A percentile compares a stretch with the other conserved stretches of the same genome.
phyloP scores from a whole-genome alignment of 2,888 invertebrate species.

The Ceramica pisi region DNA sequence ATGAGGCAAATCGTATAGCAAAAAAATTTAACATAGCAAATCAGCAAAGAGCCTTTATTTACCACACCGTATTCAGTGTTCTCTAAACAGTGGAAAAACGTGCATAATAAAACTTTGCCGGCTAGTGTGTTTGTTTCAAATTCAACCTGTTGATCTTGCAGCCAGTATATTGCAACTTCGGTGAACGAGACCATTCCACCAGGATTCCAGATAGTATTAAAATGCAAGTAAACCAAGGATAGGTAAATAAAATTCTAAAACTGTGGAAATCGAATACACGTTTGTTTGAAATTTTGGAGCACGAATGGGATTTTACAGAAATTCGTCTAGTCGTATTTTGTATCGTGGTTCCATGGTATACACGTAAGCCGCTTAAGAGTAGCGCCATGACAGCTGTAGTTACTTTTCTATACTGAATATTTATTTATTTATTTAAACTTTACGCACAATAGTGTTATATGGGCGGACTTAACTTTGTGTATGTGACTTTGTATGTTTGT shows the following conservation, averaged over 20 bases:
- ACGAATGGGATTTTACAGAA: not conserved
- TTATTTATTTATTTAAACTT: too few species aligned
- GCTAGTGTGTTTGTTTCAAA: constrained; percentile 36
- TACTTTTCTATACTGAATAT: not conserved
- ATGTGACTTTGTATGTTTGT: too few species aligned
- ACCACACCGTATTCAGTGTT: not conserved
- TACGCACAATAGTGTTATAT: too few species aligned
- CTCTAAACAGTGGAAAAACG: constrained; percentile 9
- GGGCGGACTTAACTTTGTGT: too few species aligned
- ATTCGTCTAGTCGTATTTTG: not conserved
- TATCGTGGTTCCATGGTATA: too few species aligned
- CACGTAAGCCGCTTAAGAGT: not conserved
- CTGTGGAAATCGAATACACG: not conserved
- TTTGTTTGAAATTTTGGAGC: not conserved
- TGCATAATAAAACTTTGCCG: constrained; percentile 28
- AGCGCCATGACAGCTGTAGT: too few species aligned
- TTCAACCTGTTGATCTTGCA: constrained; percentile 50
- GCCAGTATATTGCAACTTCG: constrained; percentile 13
- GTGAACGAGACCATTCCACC: constrained; percentile 3
- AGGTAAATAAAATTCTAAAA: constrained; percentile 20
- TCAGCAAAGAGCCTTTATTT: not conserved
- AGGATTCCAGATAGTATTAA: constrained; percentile 15
- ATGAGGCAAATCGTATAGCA: too few species aligned
- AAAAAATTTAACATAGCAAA: not conserved
- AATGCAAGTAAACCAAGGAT: constrained; percentile 2